Percentiles rank a stretch among this genome's conserved stretches.
Evolutionary conservation across 1,140 invertebrate genomes (phyloP).

Genomic region (Drosophila obscura): DNA sequence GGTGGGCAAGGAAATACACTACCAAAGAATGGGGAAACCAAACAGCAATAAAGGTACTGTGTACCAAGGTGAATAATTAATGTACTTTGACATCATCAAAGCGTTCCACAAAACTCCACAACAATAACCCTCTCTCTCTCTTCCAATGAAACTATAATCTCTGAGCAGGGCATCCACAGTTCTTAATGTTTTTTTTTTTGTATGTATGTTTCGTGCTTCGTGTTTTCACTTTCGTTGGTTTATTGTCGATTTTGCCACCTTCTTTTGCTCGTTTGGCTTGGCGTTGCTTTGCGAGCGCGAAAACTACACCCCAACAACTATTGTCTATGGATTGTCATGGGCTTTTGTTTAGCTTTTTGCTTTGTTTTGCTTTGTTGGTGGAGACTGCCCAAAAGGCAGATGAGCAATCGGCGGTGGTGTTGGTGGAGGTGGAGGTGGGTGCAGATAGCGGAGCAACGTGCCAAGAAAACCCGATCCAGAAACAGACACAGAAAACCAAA

Average conservation of each 20-base stretch:
- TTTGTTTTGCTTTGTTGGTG: conserved; percentile 7
- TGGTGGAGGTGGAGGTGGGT: too few relatives aligned
- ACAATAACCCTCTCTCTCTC: neutral
- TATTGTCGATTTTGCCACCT: conserved; percentile 21
- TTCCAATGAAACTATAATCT: neutral
- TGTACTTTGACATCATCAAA: neutral
- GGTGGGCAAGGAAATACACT: neutral
- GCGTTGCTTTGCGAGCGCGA: too few relatives aligned
- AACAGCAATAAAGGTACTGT: neutral
- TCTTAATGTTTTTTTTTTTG: neutral
- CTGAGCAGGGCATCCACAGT: conserved; percentile 5
- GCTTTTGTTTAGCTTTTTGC: conserved; percentile 22
- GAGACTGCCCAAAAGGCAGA: too few relatives aligned
- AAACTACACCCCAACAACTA: neutral
- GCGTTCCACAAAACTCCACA: neutral
- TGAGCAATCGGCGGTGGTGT: too few relatives aligned
- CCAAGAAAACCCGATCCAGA: conserved; percentile 7
- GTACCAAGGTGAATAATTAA: neutral
- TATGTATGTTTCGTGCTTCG: neutral
- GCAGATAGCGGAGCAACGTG: conserved; percentile 5
- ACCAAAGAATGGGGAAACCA: neutral
- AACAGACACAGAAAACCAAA: conserved; percentile 10
- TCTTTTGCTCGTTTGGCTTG: conserved; percentile 4
- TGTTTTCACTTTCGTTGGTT: conserved; percentile 50
- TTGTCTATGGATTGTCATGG: conserved; percentile 2